phyloP scores from a whole-genome alignment of 2,797 vertebrate species.

The Triplophysa yarkandensis region DNA sequence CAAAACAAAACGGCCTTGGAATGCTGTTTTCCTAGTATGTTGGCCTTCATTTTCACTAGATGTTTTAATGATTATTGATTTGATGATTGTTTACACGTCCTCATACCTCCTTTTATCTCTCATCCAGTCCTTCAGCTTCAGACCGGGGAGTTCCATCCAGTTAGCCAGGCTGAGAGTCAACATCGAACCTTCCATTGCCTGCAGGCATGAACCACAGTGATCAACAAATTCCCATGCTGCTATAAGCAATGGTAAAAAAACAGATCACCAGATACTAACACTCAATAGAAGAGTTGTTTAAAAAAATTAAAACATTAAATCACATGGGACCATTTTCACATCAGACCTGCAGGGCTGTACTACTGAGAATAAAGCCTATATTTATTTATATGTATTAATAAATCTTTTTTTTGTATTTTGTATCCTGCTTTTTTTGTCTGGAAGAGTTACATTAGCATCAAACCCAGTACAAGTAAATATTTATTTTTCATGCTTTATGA shows the following conservation, averaged over 20 bases:
- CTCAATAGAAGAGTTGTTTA: slow-evolving; percentile 2
- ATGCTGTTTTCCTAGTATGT: background rate
- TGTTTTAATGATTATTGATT: background rate
- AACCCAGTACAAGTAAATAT: no score
- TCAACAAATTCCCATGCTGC: background rate
- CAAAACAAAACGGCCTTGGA: background rate
- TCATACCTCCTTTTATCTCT: slow-evolving; percentile 81
- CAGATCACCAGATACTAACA: background rate
- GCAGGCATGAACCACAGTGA: slow-evolving; percentile 22
- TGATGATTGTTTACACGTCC: background rate
- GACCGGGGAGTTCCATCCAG: slow-evolving; percentile 84
- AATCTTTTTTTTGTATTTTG: no score
- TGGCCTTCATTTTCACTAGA: background rate
- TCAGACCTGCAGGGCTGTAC: background rate
- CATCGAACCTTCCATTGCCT: slow-evolving; percentile 85
- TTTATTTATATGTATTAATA: background rate
- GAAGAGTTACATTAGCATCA: background rate
- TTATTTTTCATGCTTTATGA: no score
- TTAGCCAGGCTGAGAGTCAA: slow-evolving; percentile 80
- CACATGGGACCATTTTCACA: slow-evolving; percentile 1
- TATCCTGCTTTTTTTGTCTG: no score
- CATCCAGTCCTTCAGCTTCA: slow-evolving; percentile 83
- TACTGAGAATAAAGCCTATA: background rate
- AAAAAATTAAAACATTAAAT: background rate
- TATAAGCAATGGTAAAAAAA: slow-evolving; percentile 22